A percentile compares a stretch with the other conserved stretches of the same genome.
Conservation (phyloP, 2,888 invertebrate genomes). For the Matsumyia berberina region DNA sequence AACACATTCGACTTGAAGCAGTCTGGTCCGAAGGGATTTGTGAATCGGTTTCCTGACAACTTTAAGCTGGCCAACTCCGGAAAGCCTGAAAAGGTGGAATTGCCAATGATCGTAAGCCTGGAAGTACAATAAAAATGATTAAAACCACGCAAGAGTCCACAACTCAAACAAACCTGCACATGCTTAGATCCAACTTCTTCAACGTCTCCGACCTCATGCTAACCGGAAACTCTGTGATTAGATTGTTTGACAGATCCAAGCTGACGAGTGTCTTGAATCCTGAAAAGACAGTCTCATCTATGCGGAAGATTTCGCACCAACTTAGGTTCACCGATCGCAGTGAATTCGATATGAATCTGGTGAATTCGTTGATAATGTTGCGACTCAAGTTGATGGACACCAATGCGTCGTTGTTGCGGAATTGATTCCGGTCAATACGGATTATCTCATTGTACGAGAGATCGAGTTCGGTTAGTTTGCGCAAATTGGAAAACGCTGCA, state of each 20-base stretch:
- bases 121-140: conserved; percentile 83
- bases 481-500: conserved; percentile 87
- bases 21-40: conserved; percentile 86
- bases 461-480: conserved; percentile 87
- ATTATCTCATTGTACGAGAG: conserved; percentile 89
- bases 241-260: conserved; percentile 88
- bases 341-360: conserved; percentile 86
- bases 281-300: conserved; percentile 86
- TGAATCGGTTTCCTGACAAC: conserved; percentile 90
- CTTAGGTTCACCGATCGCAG: conserved; percentile 87
- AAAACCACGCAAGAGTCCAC: background rate
- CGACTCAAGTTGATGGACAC: conserved; percentile 87
- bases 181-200: conserved; percentile 85
- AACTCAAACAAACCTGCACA: conserved; percentile 81
- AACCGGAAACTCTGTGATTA: conserved; percentile 87
- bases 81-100: conserved; percentile 87
- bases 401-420: conserved; percentile 87
- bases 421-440: conserved; percentile 86
- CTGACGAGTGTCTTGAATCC: conserved; percentile 86
- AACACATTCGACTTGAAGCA: conserved; percentile 87
- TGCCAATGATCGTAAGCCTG: conserved; percentile 87
- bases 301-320: conserved; percentile 87
- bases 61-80: conserved; percentile 87
- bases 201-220: conserved; percentile 87
- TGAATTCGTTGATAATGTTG: conserved; percentile 87